Conservation (phyloP, 2,888 invertebrate species). For the Drosophila kanekoi region DNA sequence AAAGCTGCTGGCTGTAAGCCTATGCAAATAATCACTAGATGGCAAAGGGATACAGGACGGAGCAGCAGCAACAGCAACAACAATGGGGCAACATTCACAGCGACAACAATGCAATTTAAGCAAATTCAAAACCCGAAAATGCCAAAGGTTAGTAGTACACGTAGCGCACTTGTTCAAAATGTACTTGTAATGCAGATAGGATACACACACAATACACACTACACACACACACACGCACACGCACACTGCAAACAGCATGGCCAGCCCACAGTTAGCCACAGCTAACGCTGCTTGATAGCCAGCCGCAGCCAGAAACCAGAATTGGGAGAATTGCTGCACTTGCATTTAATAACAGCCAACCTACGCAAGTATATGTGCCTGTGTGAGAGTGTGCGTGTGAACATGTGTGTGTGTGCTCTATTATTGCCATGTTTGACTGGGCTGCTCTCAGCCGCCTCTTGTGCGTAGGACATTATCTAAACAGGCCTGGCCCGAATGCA, state of each 20-base stretch:
- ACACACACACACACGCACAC: slow-evolving; percentile 5
- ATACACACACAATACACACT: slow-evolving; percentile 25
- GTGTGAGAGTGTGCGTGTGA: slow-evolving; percentile 5
- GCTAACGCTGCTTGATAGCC: slow-evolving; percentile 23
- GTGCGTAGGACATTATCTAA: slow-evolving; percentile 42
- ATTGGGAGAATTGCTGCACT: slow-evolving; percentile 47
- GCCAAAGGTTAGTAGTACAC: slow-evolving; percentile 70
- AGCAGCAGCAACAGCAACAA: slow-evolving; percentile 1
- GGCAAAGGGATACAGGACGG: slow-evolving; percentile 36
- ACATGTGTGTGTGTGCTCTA: slow-evolving; percentile 22
- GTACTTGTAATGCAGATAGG: slow-evolving; percentile 63
- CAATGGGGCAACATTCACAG: slow-evolving; percentile 43
- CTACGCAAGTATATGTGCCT: slow-evolving; percentile 14
- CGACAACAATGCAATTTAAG: slow-evolving; percentile 71
- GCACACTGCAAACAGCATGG: background rate
- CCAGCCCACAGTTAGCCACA: slow-evolving; percentile 11
- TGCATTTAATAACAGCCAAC: slow-evolving; percentile 67
- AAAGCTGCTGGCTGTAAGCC: slow-evolving; percentile 48
- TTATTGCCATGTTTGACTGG: slow-evolving; percentile 45
- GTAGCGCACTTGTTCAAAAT: slow-evolving; percentile 52
- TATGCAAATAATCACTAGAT: slow-evolving; percentile 65
- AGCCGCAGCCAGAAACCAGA: slow-evolving; percentile 5
- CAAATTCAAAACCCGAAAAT: slow-evolving; percentile 72
- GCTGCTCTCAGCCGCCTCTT: slow-evolving; percentile 23
- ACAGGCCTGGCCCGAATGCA: slow-evolving; percentile 33